Percentiles rank a stretch among this genome's conserved stretches.
Evolutionary conservation across 2,797 vertebrate genomes (phyloP).

Genomic region (Cirrhinus molitorella): DNA sequence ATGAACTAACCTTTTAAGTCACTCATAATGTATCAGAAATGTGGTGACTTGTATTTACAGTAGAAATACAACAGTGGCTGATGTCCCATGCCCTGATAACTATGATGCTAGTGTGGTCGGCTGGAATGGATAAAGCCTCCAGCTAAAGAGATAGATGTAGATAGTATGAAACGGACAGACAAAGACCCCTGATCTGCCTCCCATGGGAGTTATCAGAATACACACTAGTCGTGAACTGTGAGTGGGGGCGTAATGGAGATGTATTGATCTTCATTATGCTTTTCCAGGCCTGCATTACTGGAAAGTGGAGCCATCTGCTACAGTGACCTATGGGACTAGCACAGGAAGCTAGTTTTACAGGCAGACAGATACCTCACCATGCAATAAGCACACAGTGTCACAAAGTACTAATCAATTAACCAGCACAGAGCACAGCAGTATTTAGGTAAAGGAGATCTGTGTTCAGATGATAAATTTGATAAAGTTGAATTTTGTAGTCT

Average conservation of each 20-base stretch:
- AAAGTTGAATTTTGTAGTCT: background rate
- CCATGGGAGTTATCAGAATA: slow-evolving; percentile 62
- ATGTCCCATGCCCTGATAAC: background rate
- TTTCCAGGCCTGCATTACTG: slow-evolving; percentile 68
- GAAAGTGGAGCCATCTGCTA: slow-evolving; percentile 75
- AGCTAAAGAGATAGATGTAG: slow-evolving; percentile 40
- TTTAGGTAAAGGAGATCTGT: background rate
- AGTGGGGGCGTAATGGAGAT: slow-evolving; percentile 74
- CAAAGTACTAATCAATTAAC: slow-evolving; percentile 1
- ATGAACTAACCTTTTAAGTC: background rate
- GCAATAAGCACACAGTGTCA: background rate
- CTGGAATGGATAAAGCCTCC: background rate
- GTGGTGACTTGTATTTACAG: no score
- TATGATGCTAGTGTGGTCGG: background rate
- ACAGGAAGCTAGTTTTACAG: slow-evolving; percentile 69
- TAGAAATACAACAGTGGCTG: background rate
- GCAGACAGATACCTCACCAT: slow-evolving; percentile 52
- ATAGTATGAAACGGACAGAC: slow-evolving; percentile 51
- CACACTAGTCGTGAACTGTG: slow-evolving; percentile 55
- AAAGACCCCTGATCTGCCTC: slow-evolving; percentile 50
- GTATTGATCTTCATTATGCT: slow-evolving; percentile 78
- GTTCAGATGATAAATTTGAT: slow-evolving; percentile 3
- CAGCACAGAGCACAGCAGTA: background rate
- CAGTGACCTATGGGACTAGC: slow-evolving; percentile 70
- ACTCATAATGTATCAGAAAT: background rate